These are phyloP conservation scores for Halcyon senegalensis DNA, from an alignment of 2,113 vertebrate genomes.

Conservation along the genomic window DNA sequence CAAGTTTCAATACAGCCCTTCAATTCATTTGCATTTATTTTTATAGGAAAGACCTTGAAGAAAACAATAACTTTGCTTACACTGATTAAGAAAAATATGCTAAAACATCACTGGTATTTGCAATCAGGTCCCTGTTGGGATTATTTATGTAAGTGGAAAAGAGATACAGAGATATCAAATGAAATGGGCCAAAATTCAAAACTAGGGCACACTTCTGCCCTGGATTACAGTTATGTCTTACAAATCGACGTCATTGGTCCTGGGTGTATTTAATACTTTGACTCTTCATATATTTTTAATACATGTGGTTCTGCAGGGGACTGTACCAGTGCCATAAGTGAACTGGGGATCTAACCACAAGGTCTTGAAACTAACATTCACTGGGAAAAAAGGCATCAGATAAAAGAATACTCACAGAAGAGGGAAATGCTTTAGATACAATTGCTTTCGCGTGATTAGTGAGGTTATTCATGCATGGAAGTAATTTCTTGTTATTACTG, in stretches of 20 bases:
- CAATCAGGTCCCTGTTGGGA: background rate
- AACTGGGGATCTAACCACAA: background rate
- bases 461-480: background rate
- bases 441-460: background rate
- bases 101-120: background rate
- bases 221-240: background rate
- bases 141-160: background rate
- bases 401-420: background rate
- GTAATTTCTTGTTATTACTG: background rate
- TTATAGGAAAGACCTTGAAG: background rate
- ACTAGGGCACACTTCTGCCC: background rate
- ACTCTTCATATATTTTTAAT: background rate
- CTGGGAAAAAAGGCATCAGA: background rate
- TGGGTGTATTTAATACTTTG: background rate
- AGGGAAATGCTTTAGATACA: background rate
- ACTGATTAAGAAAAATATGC: background rate
- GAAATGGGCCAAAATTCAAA: background rate
- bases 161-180: background rate
- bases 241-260: background rate
- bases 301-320: fast-evolving
- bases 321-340: fast-evolving
- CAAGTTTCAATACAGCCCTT: background rate
- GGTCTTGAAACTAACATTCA: background rate
- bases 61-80: background rate
- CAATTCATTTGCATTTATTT: background rate